phyloP scores from a whole-genome alignment of 2,113 vertebrate genomes.

The Aphyosemion australe region DNA sequence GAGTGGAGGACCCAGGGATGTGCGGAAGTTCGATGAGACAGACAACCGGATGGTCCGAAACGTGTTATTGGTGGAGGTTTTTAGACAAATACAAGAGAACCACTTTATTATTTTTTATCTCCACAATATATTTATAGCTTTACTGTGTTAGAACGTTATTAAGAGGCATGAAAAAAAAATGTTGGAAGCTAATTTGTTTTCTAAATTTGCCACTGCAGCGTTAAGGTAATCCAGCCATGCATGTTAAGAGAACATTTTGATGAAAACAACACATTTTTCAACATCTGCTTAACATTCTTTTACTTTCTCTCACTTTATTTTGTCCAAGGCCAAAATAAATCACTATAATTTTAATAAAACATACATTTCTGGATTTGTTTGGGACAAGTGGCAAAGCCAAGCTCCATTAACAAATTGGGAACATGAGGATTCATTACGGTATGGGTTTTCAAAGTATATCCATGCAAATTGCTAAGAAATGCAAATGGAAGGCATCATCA shows the following conservation, averaged over 20 bases:
- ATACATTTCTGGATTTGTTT: conserved; percentile 71
- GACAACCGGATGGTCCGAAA: too few species aligned
- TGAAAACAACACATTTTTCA: conserved; percentile 72
- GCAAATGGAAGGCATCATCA: conserved; percentile 76
- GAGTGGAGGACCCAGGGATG: too few species aligned
- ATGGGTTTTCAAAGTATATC: conserved; percentile 70
- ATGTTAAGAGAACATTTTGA: conserved; percentile 44
- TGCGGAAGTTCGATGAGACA: too few species aligned
- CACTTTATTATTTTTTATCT: too few species aligned
- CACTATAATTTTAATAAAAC: conserved; percentile 78
- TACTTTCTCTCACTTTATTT: conserved; percentile 62
- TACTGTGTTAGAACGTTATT: too few species aligned
- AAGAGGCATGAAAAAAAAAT: too few species aligned
- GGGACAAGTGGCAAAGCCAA: conserved; percentile 70
- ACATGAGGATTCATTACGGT: conserved; percentile 79
- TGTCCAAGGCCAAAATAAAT: conserved; percentile 75
- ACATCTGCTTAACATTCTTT: conserved; percentile 32
- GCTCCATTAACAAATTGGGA: conserved; percentile 83
- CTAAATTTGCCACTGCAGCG: too few species aligned
- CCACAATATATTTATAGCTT: too few species aligned
- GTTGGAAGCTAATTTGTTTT: too few species aligned
- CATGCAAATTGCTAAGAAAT: conserved; percentile 79
- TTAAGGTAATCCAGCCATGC: too few species aligned
- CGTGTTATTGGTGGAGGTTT: too few species aligned
- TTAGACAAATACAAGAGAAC: too few species aligned